Base-by-base conservation (phyloP, 2,888 invertebrate genomes). In the Bruchidius siliquastri region DNA sequence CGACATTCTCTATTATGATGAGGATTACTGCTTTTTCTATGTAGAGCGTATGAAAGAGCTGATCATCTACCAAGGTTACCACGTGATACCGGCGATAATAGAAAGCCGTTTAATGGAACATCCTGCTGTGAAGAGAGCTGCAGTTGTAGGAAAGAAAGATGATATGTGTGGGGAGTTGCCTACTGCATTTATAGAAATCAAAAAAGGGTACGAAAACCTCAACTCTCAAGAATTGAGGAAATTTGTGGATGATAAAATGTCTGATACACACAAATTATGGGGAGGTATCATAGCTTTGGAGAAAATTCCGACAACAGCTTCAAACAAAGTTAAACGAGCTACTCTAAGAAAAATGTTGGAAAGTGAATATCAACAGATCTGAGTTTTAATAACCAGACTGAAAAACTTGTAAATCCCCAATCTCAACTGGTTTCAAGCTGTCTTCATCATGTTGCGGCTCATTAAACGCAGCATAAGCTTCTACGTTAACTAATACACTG, bases 11-110 rank as follows among this genome's bases (percentile, higher is more conserved):
- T 89, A 88, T 76, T 87, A 88, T 75, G 89, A 90, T 76, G 86
- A 87, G n/a, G 84, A 87, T 20, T 84, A 84, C 77, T 87, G 88
- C 76, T 88, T 87, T 74, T 89, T 83, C 81, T 86, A 87, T 66
- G 85, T 88, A 0, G 90, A 89, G 66, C 84, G 90, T 22, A 85
- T 88, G 3, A 90, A 90, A 77, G 85, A 88, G 76, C 81, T 90
- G 76, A 81, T 90, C 6, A 90, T 89, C 79, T 90, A 87, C 77
- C 86, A 82, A 76, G 86, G 83, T 67, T 84, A 87, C 83, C 89
- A 90, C 81, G 88, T 90, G 6, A 76, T 82, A 26, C 85, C 86
- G 0, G 81, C 82, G 2, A 73, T 82, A 72, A 21, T 86, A 8
- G 86, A 86, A 78, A 77, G 77, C 26, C 67, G 82, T 22, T 71